Conservation (phyloP, 2,113 vertebrate genomes). For the Platycercus adscitus region DNA sequence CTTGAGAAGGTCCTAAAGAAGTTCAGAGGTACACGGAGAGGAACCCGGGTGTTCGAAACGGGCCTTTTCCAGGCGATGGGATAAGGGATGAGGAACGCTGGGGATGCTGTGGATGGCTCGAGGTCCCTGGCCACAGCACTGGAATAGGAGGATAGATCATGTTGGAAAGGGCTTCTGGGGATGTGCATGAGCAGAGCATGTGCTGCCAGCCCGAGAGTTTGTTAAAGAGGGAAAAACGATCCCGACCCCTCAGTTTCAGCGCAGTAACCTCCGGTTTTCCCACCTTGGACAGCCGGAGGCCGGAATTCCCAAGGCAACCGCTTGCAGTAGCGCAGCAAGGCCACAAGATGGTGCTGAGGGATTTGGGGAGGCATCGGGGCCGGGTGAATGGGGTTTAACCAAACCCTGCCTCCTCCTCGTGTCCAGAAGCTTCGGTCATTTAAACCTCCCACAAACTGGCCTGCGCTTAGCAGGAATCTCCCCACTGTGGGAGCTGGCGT, state of each 20-base stretch:
- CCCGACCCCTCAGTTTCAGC: rapidly evolving
- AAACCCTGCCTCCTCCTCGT: rapidly evolving
- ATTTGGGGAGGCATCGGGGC: background rate
- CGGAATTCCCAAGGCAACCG: background rate
- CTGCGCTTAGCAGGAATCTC: background rate
- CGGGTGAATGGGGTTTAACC: rapidly evolving
- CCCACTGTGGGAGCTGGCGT: rapidly evolving
- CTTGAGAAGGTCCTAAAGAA: slow-evolving; percentile 45
- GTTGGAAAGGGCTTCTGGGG: background rate
- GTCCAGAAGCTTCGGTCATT: background rate
- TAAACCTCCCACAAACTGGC: rapidly evolving
- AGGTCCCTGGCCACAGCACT: background rate
- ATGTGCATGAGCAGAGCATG: rapidly evolving
- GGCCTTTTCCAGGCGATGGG: rapidly evolving
- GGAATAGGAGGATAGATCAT: background rate
- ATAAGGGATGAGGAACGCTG: background rate
- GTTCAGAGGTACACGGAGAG: slow-evolving; percentile 27
- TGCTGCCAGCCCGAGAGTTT: background rate
- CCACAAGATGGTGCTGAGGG: background rate
- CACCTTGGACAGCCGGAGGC: rapidly evolving
- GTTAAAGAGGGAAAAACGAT: background rate
- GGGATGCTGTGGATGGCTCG: background rate
- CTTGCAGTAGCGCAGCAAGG: rapidly evolving
- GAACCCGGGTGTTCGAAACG: background rate
- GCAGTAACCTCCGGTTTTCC: rapidly evolving